Conservation (phyloP, 2,797 vertebrate species). For the Varecia variegata region DNA sequence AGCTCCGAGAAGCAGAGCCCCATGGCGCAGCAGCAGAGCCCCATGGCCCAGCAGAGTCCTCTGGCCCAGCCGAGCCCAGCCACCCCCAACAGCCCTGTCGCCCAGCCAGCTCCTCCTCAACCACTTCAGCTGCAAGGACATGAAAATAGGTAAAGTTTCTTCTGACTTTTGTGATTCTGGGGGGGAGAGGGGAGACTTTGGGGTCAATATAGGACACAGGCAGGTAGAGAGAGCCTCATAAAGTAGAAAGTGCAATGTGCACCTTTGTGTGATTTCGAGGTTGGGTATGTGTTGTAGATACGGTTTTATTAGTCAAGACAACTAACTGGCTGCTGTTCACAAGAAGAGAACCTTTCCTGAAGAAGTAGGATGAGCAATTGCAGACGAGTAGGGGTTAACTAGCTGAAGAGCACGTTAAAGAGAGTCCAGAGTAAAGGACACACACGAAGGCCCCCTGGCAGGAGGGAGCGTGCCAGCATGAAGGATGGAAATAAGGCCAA, state of each 20-base stretch:
- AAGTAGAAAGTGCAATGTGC: background rate
- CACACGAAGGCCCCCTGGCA: background rate
- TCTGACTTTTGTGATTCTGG: background rate
- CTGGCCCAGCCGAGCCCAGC: conserved; percentile 88
- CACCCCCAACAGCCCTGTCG: conserved; percentile 88
- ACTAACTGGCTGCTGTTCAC: background rate
- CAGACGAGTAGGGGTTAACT: background rate
- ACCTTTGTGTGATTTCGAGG: background rate
- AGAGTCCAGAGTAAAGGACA: background rate
- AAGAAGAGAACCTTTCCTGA: background rate
- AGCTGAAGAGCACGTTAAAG: background rate
- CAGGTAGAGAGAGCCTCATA: background rate
- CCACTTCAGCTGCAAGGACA: conserved; percentile 93
- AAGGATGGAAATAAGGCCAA: background rate
- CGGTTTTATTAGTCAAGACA: background rate
- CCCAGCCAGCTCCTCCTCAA: conserved; percentile 85
- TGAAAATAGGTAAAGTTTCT: conserved; percentile 91
- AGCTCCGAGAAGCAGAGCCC: conserved; percentile 98
- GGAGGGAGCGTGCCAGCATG: background rate
- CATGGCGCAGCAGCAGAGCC: conserved; percentile 94
- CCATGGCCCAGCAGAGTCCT: conserved; percentile 88
- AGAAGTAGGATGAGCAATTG: background rate
- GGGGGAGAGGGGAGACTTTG: background rate
- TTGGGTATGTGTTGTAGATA: background rate
- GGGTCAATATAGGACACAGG: background rate